These are phyloP conservation scores for Ophioninae sp. DNA, from an alignment of 2,888 invertebrate species.

Conservation along the genomic window DNA sequence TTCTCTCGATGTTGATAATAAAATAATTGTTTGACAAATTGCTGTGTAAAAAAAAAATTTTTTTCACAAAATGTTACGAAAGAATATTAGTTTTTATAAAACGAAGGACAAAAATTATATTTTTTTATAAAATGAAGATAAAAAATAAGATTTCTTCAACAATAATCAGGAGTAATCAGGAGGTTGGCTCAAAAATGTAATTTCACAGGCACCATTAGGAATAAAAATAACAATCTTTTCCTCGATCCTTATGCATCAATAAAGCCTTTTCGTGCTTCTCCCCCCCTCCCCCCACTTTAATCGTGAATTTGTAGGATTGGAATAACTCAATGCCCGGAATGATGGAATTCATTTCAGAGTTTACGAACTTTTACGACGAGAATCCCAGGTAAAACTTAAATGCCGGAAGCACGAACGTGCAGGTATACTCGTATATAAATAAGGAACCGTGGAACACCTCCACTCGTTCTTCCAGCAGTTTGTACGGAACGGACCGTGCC, in stretches of 20 bases:
- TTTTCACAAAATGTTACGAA: no score
- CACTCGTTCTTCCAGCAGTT: constrained; percentile 47
- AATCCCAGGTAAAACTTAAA: constrained; percentile 19
- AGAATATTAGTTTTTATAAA: no score
- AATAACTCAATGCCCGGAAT: background rate
- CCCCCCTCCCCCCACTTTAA: background rate
- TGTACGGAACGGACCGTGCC: constrained; percentile 29
- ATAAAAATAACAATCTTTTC: background rate
- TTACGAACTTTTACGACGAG: constrained; percentile 10
- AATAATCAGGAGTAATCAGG: no score
- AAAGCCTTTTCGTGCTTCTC: background rate
- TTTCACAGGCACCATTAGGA: background rate
- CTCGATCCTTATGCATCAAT: background rate
- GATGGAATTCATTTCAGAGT: background rate
- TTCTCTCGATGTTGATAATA: no score
- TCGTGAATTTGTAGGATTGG: background rate
- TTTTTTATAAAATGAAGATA: no score
- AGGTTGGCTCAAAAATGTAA: background rate
- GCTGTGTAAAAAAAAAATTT: no score
- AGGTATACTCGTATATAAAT: constrained; percentile 33
- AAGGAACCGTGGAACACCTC: constrained; percentile 48
- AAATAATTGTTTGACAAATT: no score
- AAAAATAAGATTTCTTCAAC: no score
- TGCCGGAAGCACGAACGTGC: constrained; percentile 42
- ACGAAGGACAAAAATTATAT: no score